Evolutionary conservation across 2,888 invertebrate species (phyloP).

Genomic region (Lucinisca nassula): DNA sequence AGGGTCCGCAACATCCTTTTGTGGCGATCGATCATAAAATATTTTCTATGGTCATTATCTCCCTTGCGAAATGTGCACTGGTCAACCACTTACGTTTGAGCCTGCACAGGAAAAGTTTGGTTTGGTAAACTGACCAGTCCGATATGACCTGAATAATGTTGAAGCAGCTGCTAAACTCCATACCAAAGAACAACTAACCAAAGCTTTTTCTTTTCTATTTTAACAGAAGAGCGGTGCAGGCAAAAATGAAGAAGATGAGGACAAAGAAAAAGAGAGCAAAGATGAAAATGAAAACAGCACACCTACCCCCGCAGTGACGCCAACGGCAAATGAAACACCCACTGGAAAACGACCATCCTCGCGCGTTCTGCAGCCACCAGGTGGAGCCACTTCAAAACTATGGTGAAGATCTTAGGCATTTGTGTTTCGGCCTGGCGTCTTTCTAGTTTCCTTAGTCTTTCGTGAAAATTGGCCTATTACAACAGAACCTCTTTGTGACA

Average conservation of each 20-base stretch:
- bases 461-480: too few relatives aligned
- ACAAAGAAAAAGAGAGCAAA: slow-evolving; percentile 26
- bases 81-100: too few relatives aligned
- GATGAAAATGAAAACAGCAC: background rate
- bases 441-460: background rate
- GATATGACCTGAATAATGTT: too few relatives aligned
- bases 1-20: too few relatives aligned
- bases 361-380: slow-evolving; percentile 64
- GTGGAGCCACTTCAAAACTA: slow-evolving; percentile 50
- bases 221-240: slow-evolving; percentile 29
- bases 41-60: too few relatives aligned
- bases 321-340: background rate
- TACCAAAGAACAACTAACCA: too few relatives aligned
- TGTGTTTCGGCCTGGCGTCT: background rate
- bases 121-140: too few relatives aligned
- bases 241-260: slow-evolving; percentile 36
- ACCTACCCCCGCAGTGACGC: background rate
- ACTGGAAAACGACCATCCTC: background rate
- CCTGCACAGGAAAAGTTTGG: too few relatives aligned
- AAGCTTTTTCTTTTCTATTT: background rate
- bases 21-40: too few relatives aligned
- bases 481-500: too few relatives aligned
- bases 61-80: too few relatives aligned
- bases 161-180: too few relatives aligned
- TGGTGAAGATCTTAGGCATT: slow-evolving; percentile 52